These are phyloP conservation scores for Cyclopterus lumpus DNA, from an alignment of 2,797 vertebrate genomes.

Conservation along the genomic window DNA sequence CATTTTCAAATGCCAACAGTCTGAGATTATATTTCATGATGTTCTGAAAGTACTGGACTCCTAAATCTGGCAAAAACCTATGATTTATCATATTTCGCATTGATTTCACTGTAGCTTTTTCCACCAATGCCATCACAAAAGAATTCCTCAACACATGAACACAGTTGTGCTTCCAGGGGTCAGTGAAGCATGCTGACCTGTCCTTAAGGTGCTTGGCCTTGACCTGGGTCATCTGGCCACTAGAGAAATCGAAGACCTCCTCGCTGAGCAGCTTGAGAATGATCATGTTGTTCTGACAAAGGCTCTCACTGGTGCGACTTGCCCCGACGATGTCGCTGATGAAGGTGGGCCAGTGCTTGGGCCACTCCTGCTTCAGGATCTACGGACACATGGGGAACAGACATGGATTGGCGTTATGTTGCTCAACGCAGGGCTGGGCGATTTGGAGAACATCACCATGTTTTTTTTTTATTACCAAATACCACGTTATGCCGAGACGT, in stretches of 20 bases:
- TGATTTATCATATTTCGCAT: background rate
- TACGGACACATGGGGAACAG: conserved; percentile 59
- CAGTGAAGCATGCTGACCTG: conserved; percentile 84
- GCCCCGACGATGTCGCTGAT: conserved; percentile 99
- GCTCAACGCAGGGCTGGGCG: background rate
- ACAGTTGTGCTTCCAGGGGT: conserved; percentile 83
- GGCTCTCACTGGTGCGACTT: conserved; percentile 97
- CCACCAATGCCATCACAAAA: background rate
- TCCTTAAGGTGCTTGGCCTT: conserved; percentile 99
- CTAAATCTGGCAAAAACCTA: background rate
- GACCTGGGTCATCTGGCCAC: conserved; percentile 98
- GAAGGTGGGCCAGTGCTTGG: conserved; percentile 99
- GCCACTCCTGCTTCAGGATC: conserved; percentile 99
- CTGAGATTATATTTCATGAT: background rate
- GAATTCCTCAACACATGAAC: background rate
- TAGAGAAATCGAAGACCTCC: conserved; percentile 99
- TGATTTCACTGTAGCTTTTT: background rate
- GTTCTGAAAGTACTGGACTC: background rate
- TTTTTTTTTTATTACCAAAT: background rate
- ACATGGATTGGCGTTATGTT: background rate
- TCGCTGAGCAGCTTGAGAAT: conserved; percentile 98
- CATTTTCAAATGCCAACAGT: conserved; percentile 1
- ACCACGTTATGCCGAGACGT: background rate
- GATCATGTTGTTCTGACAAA: conserved; percentile 99
- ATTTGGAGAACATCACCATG: background rate